These are phyloP conservation scores for Hydractinia echinata DNA, from an alignment of 30 jellyfish, hydroid and myxozoan genomes.

Conservation along the genomic window DNA sequence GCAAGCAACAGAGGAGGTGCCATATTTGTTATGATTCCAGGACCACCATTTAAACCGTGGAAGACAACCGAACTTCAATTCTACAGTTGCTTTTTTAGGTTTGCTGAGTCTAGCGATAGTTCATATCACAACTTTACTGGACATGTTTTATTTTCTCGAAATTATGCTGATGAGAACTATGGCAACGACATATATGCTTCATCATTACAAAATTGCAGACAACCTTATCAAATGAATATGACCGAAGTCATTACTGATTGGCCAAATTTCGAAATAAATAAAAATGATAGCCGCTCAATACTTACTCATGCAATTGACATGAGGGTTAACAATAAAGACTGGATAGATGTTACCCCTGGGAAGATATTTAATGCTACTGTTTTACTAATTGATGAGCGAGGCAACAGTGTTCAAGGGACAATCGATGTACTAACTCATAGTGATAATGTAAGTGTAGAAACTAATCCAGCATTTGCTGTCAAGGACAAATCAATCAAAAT, in stretches of 20 bases:
- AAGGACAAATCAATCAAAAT: not conserved
- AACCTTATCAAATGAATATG: not conserved
- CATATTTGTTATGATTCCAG: constrained; percentile 29
- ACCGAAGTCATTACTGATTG: constrained; percentile 9
- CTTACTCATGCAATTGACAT: constrained; percentile 9
- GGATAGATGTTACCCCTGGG: constrained; percentile 22
- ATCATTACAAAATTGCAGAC: constrained; percentile 18
- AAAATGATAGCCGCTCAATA: not conserved
- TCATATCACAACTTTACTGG: not conserved
- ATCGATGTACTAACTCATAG: not conserved
- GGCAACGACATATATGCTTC: constrained; percentile 38
- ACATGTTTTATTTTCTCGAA: not conserved
- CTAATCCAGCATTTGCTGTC: not conserved
- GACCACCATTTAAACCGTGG: constrained; percentile 14
- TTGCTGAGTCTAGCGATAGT: not conserved
- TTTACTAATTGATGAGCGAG: constrained; percentile 24
- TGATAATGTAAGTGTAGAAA: not conserved
- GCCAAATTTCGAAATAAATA: not conserved
- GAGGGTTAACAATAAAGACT: not conserved
- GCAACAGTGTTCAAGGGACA: not conserved
- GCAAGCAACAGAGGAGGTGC: constrained; percentile 29
- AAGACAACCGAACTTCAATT: not conserved
- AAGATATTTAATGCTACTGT: not conserved
- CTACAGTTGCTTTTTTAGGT: constrained; percentile 17
- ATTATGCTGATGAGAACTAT: not conserved